Evolutionary conservation across 2,888 invertebrate species (phyloP).

Genomic region (Zhuqinia jingwanae): DNA sequence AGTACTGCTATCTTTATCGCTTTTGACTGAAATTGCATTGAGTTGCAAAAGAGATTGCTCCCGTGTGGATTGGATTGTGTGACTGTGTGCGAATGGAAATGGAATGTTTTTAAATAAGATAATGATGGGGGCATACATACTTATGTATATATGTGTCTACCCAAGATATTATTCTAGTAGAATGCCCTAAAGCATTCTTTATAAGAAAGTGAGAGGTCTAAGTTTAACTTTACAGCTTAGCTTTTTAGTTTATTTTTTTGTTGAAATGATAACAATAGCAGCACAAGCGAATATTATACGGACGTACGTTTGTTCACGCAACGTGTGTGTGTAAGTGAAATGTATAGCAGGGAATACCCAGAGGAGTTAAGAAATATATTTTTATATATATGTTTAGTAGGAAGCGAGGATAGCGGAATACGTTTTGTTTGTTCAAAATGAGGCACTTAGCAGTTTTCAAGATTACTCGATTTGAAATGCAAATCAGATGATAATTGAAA

Average conservation of each 20-base stretch:
- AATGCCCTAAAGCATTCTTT: neutral
- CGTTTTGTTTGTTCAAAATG: slow-evolving; percentile 58
- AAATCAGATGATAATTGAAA: slow-evolving; percentile 71
- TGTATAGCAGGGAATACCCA: too few species aligned
- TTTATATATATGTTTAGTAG: neutral
- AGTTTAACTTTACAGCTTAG: neutral
- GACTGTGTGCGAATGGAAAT: neutral
- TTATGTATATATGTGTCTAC: neutral
- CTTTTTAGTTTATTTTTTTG: neutral
- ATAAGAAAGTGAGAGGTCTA: slow-evolving; percentile 16
- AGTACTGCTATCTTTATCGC: slow-evolving; percentile 31
- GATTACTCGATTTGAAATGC: slow-evolving; percentile 68
- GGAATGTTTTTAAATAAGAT: slow-evolving; percentile 21
- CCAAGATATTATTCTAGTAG: too few species aligned
- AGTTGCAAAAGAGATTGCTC: slow-evolving; percentile 55
- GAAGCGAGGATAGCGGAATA: neutral
- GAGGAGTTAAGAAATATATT: too few species aligned
- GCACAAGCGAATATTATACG: too few species aligned
- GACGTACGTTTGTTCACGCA: too few species aligned
- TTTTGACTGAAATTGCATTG: slow-evolving; percentile 39
- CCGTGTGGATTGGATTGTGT: slow-evolving; percentile 43
- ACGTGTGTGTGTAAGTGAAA: too few species aligned
- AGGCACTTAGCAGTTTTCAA: slow-evolving; percentile 67
- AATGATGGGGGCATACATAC: neutral
- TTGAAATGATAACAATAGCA: slow-evolving; percentile 30